Conservation (phyloP, 2,113 vertebrate species). For the Sakesphorus luctuosus region DNA sequence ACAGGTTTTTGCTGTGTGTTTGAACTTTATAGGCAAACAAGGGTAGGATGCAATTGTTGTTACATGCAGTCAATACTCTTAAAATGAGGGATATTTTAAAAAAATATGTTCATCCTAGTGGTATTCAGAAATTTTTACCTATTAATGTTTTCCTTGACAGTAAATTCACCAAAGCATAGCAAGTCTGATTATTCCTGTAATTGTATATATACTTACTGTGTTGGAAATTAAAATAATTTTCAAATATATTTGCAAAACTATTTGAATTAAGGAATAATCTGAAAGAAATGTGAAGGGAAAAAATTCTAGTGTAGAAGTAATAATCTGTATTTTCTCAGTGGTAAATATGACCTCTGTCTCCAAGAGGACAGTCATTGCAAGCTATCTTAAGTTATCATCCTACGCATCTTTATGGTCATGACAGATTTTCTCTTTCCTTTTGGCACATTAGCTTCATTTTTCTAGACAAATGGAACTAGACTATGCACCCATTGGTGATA, state of each 20-base stretch:
- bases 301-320: neutral
- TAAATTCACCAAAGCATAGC: neutral
- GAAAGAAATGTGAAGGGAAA: neutral
- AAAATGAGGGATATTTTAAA: neutral
- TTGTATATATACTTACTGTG: neutral
- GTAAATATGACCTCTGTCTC: neutral
- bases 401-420: neutral
- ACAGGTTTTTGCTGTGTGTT: neutral
- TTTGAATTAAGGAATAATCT: neutral
- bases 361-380: neutral
- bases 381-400: neutral
- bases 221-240: neutral
- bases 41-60: neutral
- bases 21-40: neutral
- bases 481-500: neutral
- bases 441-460: neutral
- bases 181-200: neutral
- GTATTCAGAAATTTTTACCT: neutral
- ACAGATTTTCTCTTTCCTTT: neutral
- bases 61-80: neutral
- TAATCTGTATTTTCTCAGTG: neutral
- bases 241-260: neutral
- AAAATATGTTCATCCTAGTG: neutral
- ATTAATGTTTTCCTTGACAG: neutral
- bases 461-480: neutral